phyloP scores from a whole-genome alignment of 2,113 vertebrate species.

The Monarcha castaneiventris region DNA sequence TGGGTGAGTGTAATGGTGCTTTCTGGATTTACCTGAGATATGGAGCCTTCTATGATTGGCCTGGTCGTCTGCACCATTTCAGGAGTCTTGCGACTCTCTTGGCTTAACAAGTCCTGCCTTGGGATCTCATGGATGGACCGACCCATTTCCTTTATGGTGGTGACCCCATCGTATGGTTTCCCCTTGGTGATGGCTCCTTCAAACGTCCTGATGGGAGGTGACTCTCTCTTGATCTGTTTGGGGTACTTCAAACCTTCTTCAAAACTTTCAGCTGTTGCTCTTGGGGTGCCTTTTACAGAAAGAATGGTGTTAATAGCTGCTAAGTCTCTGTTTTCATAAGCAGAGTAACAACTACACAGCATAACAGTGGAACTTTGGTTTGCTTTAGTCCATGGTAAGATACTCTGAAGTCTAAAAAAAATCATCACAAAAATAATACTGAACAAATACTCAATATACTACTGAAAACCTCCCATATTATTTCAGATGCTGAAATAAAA shows the following conservation, averaged over 20 bases:
- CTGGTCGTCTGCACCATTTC: constrained; percentile 80
- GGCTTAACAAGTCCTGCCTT: constrained; percentile 86
- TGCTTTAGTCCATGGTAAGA: neutral
- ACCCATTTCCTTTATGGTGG: constrained; percentile 97
- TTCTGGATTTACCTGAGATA: constrained; percentile 84
- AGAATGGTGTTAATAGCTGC: neutral
- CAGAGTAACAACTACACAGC: neutral
- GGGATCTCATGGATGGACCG: constrained; percentile 98
- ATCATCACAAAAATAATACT: neutral
- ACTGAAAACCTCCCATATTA: neutral
- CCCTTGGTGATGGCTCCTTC: constrained; percentile 95
- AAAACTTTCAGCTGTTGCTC: constrained; percentile 86
- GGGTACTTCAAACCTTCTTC: constrained; percentile 93
- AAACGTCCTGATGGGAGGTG: constrained; percentile 89
- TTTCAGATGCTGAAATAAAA: neutral
- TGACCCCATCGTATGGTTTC: constrained; percentile 93
- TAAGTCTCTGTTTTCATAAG: neutral
- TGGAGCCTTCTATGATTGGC: constrained; percentile 86
- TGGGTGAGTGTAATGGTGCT: neutral
- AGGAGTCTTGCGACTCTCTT: constrained; percentile 91
- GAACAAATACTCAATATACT: neutral
- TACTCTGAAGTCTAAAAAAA: neutral
- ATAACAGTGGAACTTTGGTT: neutral
- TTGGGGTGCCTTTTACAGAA: constrained; percentile 85
- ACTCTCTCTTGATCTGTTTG: constrained; percentile 95